A percentile compares a stretch with the other conserved stretches of the same genome.
Conservation (phyloP, 64 coral and sea anemone genomes). For the Pocillopora verrucosa region DNA sequence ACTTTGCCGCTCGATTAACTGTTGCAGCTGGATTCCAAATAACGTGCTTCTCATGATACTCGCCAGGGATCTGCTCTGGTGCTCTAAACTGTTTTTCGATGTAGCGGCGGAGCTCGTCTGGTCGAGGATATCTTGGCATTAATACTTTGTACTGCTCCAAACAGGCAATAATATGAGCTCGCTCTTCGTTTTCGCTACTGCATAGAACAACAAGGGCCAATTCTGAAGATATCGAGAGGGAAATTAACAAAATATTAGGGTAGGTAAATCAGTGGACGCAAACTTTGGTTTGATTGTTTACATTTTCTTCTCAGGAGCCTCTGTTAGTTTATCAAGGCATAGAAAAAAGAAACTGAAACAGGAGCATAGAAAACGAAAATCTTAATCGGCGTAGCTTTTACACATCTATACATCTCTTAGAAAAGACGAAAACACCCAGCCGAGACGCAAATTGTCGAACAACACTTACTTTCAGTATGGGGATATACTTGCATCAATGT, state of each 20-base stretch:
- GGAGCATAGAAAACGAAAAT: no score
- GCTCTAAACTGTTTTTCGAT: slow-evolving; percentile 32
- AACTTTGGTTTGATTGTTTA: no score
- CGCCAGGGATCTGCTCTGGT: neutral
- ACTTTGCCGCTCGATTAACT: slow-evolving; percentile 21
- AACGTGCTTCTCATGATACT: neutral
- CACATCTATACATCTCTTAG: no score
- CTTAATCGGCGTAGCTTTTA: no score
- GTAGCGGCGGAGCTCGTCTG: slow-evolving; percentile 37
- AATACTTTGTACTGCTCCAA: slow-evolving; percentile 61
- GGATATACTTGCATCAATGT: slow-evolving; percentile 36
- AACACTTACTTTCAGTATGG: slow-evolving; percentile 33
- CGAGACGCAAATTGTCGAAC: no score
- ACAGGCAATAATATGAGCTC: slow-evolving; percentile 61
- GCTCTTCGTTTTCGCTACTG: slow-evolving; percentile 75
- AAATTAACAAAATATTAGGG: neutral
- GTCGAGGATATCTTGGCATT: slow-evolving; percentile 48
- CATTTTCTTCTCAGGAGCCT: no score
- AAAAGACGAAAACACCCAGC: no score
- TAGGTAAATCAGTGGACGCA: neutral
- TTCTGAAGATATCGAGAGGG: slow-evolving; percentile 11
- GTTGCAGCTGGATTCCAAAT: slow-evolving; percentile 65
- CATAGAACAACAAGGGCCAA: slow-evolving; percentile 68
- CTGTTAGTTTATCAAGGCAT: no score
- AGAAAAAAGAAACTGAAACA: no score